phyloP scores from a whole-genome alignment of 1,140 invertebrate genomes.

The Odontomachus brunneus region DNA sequence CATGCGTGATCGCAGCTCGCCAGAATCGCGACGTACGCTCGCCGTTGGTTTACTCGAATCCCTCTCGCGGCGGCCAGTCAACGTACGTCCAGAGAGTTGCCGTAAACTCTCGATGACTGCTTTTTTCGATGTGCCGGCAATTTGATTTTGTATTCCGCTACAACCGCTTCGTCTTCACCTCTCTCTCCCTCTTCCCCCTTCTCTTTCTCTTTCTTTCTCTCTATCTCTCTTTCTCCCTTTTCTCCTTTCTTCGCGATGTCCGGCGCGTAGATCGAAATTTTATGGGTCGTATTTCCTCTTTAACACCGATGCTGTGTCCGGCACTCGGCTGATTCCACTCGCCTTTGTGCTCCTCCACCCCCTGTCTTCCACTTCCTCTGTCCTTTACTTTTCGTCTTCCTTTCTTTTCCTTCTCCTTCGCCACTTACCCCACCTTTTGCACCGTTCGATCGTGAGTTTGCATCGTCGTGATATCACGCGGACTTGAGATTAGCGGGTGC shows the following conservation, averaged over 20 bases:
- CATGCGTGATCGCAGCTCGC: neutral
- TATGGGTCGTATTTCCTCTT: conserved; percentile 74
- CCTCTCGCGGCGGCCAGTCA: neutral
- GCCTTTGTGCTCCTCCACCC: conserved; percentile 51
- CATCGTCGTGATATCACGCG: neutral
- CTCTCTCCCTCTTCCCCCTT: neutral
- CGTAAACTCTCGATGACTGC: conserved; percentile 48
- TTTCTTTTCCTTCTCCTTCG: too few species aligned
- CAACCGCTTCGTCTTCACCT: neutral
- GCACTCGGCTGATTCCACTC: conserved; percentile 56
- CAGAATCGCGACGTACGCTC: neutral
- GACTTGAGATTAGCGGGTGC: neutral
- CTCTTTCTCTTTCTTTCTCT: neutral
- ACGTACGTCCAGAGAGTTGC: neutral
- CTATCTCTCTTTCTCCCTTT: neutral
- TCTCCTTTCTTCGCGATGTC: too few species aligned
- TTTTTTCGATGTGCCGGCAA: conserved; percentile 54
- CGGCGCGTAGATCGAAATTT: conserved; percentile 65
- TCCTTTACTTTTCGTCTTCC: conserved; percentile 20
- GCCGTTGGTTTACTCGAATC: neutral
- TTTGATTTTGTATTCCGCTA: conserved; percentile 66
- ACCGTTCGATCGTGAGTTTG: conserved; percentile 6
- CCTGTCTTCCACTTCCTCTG: neutral
- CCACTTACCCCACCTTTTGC: neutral
- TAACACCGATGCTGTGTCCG: conserved; percentile 64